Evolutionary conservation across 2,113 vertebrate genomes (phyloP).

Genomic region (Zosterops lateralis): DNA sequence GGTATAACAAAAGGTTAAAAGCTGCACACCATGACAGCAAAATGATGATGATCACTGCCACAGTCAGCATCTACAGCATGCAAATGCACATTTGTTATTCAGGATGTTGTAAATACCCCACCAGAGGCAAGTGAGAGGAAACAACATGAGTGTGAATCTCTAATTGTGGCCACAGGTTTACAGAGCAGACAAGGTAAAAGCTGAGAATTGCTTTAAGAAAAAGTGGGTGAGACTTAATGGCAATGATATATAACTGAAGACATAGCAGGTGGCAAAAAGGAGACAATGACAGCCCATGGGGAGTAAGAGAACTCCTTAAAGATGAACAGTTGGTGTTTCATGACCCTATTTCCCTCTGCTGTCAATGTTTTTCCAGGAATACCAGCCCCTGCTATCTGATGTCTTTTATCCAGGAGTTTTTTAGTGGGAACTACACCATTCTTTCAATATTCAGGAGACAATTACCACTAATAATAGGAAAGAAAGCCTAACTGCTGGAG

Average conservation of each 20-base stretch:
- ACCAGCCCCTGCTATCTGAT: not conserved
- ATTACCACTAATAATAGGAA: not conserved
- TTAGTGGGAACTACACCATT: not conserved
- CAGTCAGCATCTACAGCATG: not conserved
- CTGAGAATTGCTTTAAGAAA: not conserved
- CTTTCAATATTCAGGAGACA: conserved; percentile 38
- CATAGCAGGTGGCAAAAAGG: not conserved
- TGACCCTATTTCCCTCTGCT: not conserved
- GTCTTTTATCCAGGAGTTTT: not conserved
- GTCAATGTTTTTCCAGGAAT: not conserved
- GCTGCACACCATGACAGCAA: not conserved
- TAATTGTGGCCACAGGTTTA: not conserved
- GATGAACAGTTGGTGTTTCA: not conserved
- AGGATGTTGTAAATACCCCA: not conserved
- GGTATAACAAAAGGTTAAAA: conserved; percentile 22
- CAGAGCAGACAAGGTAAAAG: not conserved
- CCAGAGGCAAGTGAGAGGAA: not conserved
- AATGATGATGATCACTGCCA: not conserved
- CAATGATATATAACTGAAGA: not conserved
- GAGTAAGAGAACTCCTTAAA: not conserved
- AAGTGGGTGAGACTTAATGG: not conserved
- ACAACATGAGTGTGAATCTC: not conserved
- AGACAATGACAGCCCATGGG: not conserved
- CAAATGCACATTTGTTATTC: not conserved
- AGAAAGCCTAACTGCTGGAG: not conserved